Base-by-base conservation (phyloP, 2,797 vertebrate species). In the Ctenopoma multispine region DNA sequence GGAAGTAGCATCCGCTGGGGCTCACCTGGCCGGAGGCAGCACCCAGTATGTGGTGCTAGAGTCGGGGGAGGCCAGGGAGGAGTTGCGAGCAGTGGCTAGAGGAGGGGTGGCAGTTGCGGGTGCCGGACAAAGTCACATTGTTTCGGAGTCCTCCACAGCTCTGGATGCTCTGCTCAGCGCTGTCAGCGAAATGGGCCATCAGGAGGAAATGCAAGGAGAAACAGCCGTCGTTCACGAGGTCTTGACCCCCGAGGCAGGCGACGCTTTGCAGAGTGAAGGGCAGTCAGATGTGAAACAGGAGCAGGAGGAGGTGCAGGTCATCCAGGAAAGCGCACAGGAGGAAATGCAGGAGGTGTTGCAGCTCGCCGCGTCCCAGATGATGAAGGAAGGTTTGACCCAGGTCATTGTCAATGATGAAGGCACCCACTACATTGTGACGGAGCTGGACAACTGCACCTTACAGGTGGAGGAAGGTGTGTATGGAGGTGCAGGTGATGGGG, bases 341-440 rank as follows among this genome's bases (percentile, higher is more conserved):
- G 68, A 94, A 61, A 97, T 98, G 66, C 96, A 97, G 81, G 97
- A 97, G 50, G 96, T 99, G 21, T 91, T 99, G 40, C 96, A 98
- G 92, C 96, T 99, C 4, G 95, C 98, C 0, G 96, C 97, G 0
- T 92, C 96, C 63, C 96, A 97, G 82, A 95, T 97, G 91, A 93
- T 97, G 89, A 96, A 97, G 85, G 96, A 99, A 60, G 97, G 97
- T 3, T 91, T 99, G 48, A 96, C 96, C 18, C 97, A 97, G 88
- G 96, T 99, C 74, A 97, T 99, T 13, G 94, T 99, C 80, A 98
- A 97, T 20, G 95, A 97, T 21, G 96, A 98, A 76, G 97, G 97
- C 14, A 99, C 97, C 0, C 97, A 99, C 90, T 99, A 98, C 87
- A 97, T 99, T 0, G 97, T 99, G 71, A 98, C 98, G 0, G 96